Base-by-base conservation (phyloP, 2,797 vertebrate genomes). In the Sorex maritimensis region DNA sequence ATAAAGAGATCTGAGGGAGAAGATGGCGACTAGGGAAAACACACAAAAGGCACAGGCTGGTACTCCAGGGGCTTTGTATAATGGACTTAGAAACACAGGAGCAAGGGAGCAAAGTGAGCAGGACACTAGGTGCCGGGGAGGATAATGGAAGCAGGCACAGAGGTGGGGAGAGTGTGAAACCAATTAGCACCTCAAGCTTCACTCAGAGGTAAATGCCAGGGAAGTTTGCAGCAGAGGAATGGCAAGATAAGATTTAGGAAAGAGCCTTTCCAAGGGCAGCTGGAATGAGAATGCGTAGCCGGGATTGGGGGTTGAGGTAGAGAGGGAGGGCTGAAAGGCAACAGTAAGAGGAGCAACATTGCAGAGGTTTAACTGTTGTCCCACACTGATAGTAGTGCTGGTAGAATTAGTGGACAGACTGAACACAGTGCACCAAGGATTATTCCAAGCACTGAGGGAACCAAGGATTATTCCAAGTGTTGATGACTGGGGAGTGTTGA, bases 51-150 rank as follows among this genome's bases (percentile, higher is more conserved):
- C 11, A 58, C 78, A 78, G 23, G 11, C 21, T 26, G 21, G 68
- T 28, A 21, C 21, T 19, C 13, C 0, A 24, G 26, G 13, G 30
- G 3, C 2, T 2, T 0, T 28, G 21, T 67, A 30, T 7, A 23
- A 24, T 1, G 2, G 1, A 8, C 81, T 41, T 11, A 49, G 77
- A 84, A 72, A 61, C 10, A 65, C 73, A 44, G 77, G 26, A 12
- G 23, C 21, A 4, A 74, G 73, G 21, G 67, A 71, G 12, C 30
- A 3, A 21, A 30, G 1, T 0, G 12, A 63, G 19, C 30, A 24
- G n/a, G 77, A 17, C 8, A 46, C 9, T 0, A 6, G 7, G 9
- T 26, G 5, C 1, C 12, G 46, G 71, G 69, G 34, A 87, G 73
- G 58, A 9, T 44, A 7, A 44, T 28, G 28, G 14, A 34, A 34